Evolutionary conservation across 2,113 vertebrate genomes (phyloP).

Genomic region (Mixornis gularis): DNA sequence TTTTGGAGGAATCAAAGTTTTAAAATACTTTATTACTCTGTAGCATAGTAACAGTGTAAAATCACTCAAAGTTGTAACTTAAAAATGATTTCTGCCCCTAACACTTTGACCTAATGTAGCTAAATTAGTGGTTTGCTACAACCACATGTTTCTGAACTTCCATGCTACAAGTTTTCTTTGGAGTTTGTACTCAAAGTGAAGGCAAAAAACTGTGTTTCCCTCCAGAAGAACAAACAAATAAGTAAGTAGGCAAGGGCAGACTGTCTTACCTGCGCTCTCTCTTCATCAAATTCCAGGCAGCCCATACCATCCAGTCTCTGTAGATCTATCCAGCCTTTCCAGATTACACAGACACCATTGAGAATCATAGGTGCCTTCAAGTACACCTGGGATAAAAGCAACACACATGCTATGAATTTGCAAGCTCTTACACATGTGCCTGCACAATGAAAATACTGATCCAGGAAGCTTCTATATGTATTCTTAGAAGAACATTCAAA

Average conservation of each 20-base stretch:
- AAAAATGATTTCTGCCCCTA: not conserved
- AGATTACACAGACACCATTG: constrained; percentile 97
- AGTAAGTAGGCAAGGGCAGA: not conserved
- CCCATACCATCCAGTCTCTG: constrained; percentile 98
- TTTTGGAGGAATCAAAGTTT: not conserved
- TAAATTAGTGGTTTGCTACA: not conserved
- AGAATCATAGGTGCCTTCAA: constrained; percentile 98
- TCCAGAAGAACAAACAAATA: not conserved
- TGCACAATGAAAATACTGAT: not conserved
- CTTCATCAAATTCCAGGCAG: constrained; percentile 95
- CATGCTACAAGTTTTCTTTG: not conserved
- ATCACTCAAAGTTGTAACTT: not conserved
- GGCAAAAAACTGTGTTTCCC: not conserved
- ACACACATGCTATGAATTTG: not conserved
- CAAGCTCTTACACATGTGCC: not conserved
- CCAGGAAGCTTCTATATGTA: not conserved
- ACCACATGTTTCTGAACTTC: not conserved
- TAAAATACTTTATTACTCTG: not conserved
- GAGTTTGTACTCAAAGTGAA: not conserved
- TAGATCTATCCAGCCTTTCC: constrained; percentile 98
- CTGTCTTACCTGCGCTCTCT: constrained; percentile 89
- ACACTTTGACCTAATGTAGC: not conserved
- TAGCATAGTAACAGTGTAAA: not conserved
- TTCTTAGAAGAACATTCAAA: constrained; percentile 27
- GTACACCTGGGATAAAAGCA: constrained; percentile 82